Conservation (phyloP, 2,888 invertebrate genomes). For the Tetramorium bicarinatum region DNA sequence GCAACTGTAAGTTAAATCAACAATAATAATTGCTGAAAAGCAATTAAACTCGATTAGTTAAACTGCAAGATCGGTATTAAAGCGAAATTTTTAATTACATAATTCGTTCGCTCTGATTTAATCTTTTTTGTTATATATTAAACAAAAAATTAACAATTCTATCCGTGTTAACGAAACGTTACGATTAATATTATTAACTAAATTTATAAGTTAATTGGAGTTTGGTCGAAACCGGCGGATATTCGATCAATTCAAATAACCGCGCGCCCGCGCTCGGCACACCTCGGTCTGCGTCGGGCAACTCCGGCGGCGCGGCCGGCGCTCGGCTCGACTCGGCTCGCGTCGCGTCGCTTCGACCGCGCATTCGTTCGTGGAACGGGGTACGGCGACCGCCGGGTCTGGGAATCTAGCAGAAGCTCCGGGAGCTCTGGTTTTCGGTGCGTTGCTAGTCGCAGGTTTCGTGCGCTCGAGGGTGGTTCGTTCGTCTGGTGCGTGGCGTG, state of each 20-base stretch:
- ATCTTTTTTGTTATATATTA: background rate
- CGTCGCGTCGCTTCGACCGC: background rate
- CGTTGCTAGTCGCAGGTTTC: constrained; percentile 74
- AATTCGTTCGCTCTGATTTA: background rate
- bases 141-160: background rate
- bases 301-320: background rate
- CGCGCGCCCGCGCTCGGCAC: constrained; percentile 37
- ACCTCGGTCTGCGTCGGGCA: constrained; percentile 32
- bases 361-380: constrained; percentile 24
- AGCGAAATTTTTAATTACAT: background rate
- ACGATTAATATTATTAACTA: background rate
- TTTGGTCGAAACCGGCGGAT: background rate
- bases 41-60: too few species aligned
- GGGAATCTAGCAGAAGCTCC: constrained; percentile 79
- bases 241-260: background rate
- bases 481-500: background rate
- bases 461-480: constrained; percentile 63
- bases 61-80: background rate
- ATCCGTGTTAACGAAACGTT: background rate
- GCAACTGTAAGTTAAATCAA: background rate
- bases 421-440: constrained; percentile 73
- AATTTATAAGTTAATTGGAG: background rate
- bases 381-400: constrained; percentile 66
- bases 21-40: too few species aligned
- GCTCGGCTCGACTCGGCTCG: constrained; percentile 54